Percentiles rank a stretch among this genome's conserved stretches.
Evolutionary conservation across 1,140 invertebrate species (phyloP).

Genomic region (Amyelois transitella): DNA sequence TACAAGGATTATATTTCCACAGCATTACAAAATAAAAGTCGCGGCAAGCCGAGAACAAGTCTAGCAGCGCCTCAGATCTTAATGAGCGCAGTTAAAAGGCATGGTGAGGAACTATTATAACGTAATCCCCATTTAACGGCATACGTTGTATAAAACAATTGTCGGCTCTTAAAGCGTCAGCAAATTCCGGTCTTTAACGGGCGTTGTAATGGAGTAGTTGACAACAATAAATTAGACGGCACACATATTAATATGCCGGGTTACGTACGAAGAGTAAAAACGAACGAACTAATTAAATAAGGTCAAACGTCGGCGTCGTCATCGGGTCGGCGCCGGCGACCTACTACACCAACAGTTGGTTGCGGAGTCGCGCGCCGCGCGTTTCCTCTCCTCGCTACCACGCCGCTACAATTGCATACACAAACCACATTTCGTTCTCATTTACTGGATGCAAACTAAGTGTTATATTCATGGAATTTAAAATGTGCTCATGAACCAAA

Average conservation of each 20-base stretch:
- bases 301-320: slow-evolving; percentile 61
- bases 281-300: slow-evolving; percentile 73
- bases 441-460: background rate
- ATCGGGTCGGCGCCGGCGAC: slow-evolving; percentile 32
- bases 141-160: background rate
- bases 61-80: background rate
- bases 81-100: slow-evolving; percentile 1
- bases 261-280: slow-evolving; percentile 70
- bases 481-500: background rate
- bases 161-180: background rate
- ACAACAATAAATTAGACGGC: slow-evolving; percentile 62
- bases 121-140: background rate
- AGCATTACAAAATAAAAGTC: slow-evolving; percentile 1
- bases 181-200: slow-evolving; percentile 8
- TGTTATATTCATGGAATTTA: background rate
- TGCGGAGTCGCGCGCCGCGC: slow-evolving; percentile 29
- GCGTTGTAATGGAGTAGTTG: slow-evolving; percentile 26
- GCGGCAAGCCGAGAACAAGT: background rate
- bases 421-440: background rate
- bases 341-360: slow-evolving; percentile 44
- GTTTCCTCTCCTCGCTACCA: slow-evolving; percentile 2
- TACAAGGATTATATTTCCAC: slow-evolving; percentile 16
- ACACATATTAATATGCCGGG: slow-evolving; percentile 64
- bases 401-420: background rate
- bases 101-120: background rate